Evolutionary conservation across 2,888 invertebrate species (phyloP).

Genomic region (Buathra laborator): DNA sequence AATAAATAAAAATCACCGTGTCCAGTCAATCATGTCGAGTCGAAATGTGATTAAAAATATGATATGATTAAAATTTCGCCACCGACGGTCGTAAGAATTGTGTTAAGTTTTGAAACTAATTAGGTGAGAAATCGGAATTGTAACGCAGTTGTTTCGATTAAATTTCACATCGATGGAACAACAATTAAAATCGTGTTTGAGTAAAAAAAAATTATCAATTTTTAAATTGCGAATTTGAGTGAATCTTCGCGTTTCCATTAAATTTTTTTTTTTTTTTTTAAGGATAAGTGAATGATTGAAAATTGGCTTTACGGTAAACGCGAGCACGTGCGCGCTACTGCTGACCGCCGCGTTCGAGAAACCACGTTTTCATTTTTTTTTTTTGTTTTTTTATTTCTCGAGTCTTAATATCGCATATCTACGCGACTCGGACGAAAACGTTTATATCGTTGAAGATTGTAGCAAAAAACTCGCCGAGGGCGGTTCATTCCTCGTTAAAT

Average conservation of each 20-base stretch:
- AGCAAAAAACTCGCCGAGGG: slow-evolving; percentile 51
- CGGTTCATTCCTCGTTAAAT: slow-evolving; percentile 67
- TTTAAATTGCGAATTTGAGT: neutral
- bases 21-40: neutral
- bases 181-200: neutral
- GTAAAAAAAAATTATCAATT: neutral
- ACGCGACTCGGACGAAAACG: slow-evolving; percentile 14
- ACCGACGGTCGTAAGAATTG: neutral
- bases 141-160: neutral
- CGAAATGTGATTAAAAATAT: slow-evolving; percentile 26
- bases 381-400: slow-evolving; percentile 17
- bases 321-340: neutral
- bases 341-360: slow-evolving; percentile 5
- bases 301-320: neutral
- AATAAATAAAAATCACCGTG: slow-evolving; percentile 10
- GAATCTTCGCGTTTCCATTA: neutral
- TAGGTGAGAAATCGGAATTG: slow-evolving; percentile 10
- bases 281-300: neutral
- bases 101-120: neutral
- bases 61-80: slow-evolving; percentile 4
- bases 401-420: slow-evolving; percentile 34
- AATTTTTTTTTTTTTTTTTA: neutral
- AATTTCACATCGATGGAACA: neutral
- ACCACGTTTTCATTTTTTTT: slow-evolving; percentile 16
- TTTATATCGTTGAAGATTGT: slow-evolving; percentile 45